Conservation (phyloP, 2,888 invertebrate genomes). For the Lutraria lutraria region DNA sequence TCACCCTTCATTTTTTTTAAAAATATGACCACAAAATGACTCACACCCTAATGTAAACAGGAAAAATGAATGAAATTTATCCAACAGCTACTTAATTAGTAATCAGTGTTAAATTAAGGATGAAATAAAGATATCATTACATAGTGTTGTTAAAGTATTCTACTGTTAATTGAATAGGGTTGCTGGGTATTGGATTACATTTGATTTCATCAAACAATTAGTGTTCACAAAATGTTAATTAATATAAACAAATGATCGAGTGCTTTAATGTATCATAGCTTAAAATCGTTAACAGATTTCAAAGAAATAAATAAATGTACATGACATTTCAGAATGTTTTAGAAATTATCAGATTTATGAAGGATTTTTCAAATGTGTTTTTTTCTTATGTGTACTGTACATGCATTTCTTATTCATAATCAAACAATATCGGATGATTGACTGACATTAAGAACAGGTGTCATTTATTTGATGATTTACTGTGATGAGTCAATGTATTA, state of each 20-base stretch:
- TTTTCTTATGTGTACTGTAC: neutral
- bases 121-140: neutral
- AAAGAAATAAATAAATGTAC: too few species aligned
- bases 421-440: neutral
- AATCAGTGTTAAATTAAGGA: neutral
- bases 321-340: too few species aligned
- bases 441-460: neutral
- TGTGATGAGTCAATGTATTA: slow-evolving; percentile 6
- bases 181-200: neutral
- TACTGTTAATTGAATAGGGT: neutral
- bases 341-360: too few species aligned
- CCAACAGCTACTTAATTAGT: neutral
- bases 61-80: neutral
- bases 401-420: neutral
- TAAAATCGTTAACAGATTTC: too few species aligned
- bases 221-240: neutral
- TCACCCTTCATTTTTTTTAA: neutral
- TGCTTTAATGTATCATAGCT: too few species aligned
- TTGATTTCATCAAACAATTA: neutral
- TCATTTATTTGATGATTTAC: neutral
- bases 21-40: neutral
- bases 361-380: neutral
- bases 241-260: neutral
- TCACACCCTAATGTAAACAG: neutral
- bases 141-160: neutral